Conservation (phyloP, 2,888 invertebrate species). For the Caenorhabditis sp. region DNA sequence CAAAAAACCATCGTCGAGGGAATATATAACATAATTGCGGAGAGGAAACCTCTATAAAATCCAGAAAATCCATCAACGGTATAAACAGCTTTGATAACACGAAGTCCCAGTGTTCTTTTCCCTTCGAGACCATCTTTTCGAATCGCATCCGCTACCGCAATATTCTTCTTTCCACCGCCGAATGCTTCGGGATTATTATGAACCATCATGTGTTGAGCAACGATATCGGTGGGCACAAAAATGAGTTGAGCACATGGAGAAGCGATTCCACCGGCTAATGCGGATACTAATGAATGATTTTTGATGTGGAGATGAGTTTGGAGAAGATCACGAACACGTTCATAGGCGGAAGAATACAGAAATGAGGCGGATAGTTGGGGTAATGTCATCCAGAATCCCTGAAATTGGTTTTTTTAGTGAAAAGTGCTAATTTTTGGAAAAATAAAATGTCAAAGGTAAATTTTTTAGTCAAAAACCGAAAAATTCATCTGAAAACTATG, state of each 20-base stretch:
- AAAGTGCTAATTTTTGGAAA: no score
- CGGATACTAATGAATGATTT: slow-evolving; percentile 55
- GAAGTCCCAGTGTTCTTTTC: slow-evolving; percentile 59
- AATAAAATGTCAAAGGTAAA: no score
- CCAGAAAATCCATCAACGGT: slow-evolving; percentile 65
- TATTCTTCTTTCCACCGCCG: slow-evolving; percentile 55
- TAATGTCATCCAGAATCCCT: slow-evolving; percentile 71
- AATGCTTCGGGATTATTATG: slow-evolving; percentile 56
- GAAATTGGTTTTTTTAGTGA: no score
- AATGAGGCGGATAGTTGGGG: slow-evolving; percentile 68
- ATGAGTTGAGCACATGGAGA: slow-evolving; percentile 63
- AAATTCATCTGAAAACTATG: slow-evolving; percentile 3
- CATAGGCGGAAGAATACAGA: slow-evolving; percentile 67
- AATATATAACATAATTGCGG: slow-evolving; percentile 66
- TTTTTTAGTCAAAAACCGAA: no score
- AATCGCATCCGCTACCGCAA: slow-evolving; percentile 60
- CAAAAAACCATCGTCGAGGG: slow-evolving; percentile 70
- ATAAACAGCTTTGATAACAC: slow-evolving; percentile 67
- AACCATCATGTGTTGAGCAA: slow-evolving; percentile 69
- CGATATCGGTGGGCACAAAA: slow-evolving; percentile 69
- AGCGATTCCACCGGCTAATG: slow-evolving; percentile 60
- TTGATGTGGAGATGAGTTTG: slow-evolving; percentile 52
- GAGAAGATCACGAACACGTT: slow-evolving; percentile 62
- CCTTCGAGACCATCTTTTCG: slow-evolving; percentile 54
- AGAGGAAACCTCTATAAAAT: slow-evolving; percentile 67